These are phyloP conservation scores for Ceratotherium simum DNA, from an alignment of 2,113 vertebrate species.

Conservation along the genomic window DNA sequence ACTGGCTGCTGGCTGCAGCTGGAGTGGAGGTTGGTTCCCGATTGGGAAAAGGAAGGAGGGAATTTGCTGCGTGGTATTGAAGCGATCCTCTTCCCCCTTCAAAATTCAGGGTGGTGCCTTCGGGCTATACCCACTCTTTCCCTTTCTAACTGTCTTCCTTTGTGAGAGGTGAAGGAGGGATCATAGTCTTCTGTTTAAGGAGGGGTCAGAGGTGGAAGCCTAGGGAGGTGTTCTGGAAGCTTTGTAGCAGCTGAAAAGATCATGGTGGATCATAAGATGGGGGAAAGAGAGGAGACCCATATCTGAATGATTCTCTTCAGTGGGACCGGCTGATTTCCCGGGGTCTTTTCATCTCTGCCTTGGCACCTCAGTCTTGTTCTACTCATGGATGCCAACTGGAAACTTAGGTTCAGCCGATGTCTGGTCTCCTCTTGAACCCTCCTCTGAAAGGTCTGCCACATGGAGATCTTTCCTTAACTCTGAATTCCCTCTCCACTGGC, in stretches of 20 bases:
- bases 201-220: not conserved
- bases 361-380: not conserved
- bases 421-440: not conserved
- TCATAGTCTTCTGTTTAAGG: not conserved
- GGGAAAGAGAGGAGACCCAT: not conserved
- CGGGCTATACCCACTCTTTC: not conserved
- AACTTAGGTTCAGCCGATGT: not conserved
- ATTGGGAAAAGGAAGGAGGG: not conserved
- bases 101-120: not conserved
- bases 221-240: not conserved
- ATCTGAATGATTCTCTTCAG: not conserved
- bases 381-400: not conserved
- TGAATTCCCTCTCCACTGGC: not conserved
- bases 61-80: not conserved
- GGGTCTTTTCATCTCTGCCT: not conserved
- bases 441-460: not conserved
- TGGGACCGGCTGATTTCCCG: not conserved
- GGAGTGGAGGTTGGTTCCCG: slow-evolving; percentile 89
- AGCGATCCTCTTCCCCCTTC: not conserved
- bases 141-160: not conserved
- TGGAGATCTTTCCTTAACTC: not conserved
- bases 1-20: slow-evolving; percentile 93
- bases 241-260: not conserved
- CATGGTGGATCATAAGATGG: not conserved
- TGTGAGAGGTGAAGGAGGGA: not conserved